A percentile compares a stretch with the other conserved stretches of the same genome.
Conservation (phyloP, 2,113 vertebrate genomes). For the Ornithorhynchus anatinus region DNA sequence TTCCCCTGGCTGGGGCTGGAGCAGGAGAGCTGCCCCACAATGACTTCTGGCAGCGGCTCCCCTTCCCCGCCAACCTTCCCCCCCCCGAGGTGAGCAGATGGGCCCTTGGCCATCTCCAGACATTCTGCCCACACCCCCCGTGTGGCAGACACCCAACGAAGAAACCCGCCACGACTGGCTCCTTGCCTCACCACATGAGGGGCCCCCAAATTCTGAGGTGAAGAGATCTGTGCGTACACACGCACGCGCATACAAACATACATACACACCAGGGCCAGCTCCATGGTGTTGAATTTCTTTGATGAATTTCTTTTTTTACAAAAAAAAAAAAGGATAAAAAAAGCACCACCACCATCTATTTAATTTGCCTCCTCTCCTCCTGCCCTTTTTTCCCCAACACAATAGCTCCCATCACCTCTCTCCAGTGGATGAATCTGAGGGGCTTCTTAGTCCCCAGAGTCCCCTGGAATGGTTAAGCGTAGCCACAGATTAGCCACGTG, state of each 20-base stretch:
- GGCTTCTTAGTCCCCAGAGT: conserved; percentile 48
- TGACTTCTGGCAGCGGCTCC: too few species aligned
- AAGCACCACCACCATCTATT: conserved; percentile 42
- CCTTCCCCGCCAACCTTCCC: too few species aligned
- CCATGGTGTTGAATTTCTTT: conserved; percentile 14
- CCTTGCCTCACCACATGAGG: conserved; percentile 36
- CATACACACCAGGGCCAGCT: conserved; percentile 1
- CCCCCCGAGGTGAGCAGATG: not conserved
- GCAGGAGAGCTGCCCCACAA: too few species aligned
- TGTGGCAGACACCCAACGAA: not conserved
- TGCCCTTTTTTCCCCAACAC: conserved; percentile 28
- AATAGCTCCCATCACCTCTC: conserved; percentile 30
- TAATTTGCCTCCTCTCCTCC: conserved; percentile 44
- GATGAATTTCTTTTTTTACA: conserved; percentile 50
- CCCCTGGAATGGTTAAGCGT: conserved; percentile 16
- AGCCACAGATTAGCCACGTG: conserved; percentile 51
- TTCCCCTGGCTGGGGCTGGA: too few species aligned
- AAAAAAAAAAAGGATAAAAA: not conserved
- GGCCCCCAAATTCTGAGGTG: not conserved
- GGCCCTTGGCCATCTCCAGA: not conserved
- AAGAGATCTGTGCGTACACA: not conserved
- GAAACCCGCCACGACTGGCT: not conserved
- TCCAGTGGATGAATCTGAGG: too few species aligned
- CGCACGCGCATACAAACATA: too few species aligned
- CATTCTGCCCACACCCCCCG: not conserved